A percentile compares a stretch with the other conserved stretches of the same genome.
These are phyloP conservation scores for Leucophora obtusa DNA, from an alignment of 2,888 invertebrate genomes.

Conservation along the genomic window DNA sequence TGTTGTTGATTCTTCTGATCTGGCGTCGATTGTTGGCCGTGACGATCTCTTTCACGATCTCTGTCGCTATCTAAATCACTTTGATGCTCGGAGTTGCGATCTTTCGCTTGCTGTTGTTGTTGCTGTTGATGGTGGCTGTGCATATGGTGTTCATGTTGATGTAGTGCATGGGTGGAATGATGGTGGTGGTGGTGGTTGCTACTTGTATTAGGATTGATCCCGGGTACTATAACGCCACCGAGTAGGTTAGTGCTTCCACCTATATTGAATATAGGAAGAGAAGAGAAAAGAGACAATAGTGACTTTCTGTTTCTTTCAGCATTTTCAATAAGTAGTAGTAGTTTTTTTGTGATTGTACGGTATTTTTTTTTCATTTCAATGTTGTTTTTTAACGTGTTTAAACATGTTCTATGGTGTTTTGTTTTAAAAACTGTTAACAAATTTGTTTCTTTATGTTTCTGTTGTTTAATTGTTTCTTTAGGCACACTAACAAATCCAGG, in stretches of 20 bases:
- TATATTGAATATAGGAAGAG: constrained; percentile 79
- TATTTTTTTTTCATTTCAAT: constrained; percentile 52
- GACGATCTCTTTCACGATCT: constrained; percentile 66
- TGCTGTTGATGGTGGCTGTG: constrained; percentile 70
- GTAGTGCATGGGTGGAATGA: constrained; percentile 70
- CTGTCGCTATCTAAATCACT: constrained; percentile 48
- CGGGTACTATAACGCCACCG: constrained; percentile 79
- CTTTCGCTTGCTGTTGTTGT: constrained; percentile 60
- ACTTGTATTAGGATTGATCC: constrained; percentile 76
- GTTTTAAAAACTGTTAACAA: constrained; percentile 41
- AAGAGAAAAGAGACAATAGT: constrained; percentile 80
- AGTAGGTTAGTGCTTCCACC: constrained; percentile 79
- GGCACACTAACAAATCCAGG: constrained; percentile 77
- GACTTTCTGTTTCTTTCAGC: constrained; percentile 76
- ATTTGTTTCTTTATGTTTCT: constrained; percentile 54
- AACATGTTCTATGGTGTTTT: constrained; percentile 39
- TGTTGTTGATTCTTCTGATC: constrained; percentile 68
- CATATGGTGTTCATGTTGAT: constrained; percentile 70
- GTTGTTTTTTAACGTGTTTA: constrained; percentile 17
- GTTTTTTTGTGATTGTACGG: constrained; percentile 64
- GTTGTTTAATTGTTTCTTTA: constrained; percentile 60
- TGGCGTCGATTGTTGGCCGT: constrained; percentile 61
- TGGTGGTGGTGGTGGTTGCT: constrained; percentile 75
- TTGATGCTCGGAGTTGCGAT: constrained; percentile 66
- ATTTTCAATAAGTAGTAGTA: constrained; percentile 65